A percentile compares a stretch with the other conserved stretches of the same genome.
These are phyloP conservation scores for Petrolisthes manimaculis DNA, from an alignment of 2,888 invertebrate genomes.

Conservation along the genomic window DNA sequence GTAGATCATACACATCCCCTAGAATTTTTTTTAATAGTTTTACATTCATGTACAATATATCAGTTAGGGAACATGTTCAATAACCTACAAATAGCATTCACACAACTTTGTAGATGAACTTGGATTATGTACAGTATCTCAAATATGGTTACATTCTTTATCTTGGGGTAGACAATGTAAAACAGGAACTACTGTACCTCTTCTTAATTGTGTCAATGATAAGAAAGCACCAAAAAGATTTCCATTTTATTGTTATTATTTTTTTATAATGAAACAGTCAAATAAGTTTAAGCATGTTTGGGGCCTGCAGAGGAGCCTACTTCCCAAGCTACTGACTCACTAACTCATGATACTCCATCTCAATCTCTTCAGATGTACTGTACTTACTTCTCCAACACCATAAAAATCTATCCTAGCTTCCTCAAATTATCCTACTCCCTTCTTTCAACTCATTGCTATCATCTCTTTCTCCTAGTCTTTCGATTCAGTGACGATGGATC, in stretches of 20 bases:
- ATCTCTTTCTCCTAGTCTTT: neutral
- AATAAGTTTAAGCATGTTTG: slow-evolving; percentile 33
- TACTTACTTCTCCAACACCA: neutral
- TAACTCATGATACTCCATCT: neutral
- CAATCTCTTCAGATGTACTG: neutral
- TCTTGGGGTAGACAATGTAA: too few relatives aligned
- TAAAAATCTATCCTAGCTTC: neutral
- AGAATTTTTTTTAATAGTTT: too few relatives aligned
- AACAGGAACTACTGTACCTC: too few relatives aligned
- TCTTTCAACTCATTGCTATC: neutral
- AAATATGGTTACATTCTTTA: too few relatives aligned
- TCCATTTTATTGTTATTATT: slow-evolving; percentile 35
- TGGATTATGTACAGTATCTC: too few relatives aligned
- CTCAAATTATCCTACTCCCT: neutral
- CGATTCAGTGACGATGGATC: too few relatives aligned
- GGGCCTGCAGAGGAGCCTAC: slow-evolving; percentile 19
- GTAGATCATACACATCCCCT: too few relatives aligned
- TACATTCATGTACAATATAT: too few relatives aligned
- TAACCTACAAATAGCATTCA: too few relatives aligned
- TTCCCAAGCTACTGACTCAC: neutral
- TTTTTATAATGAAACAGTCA: slow-evolving; percentile 54
- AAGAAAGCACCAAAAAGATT: slow-evolving; percentile 16
- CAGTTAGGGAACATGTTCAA: too few relatives aligned
- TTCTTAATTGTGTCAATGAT: neutral
- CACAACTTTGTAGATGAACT: too few relatives aligned